A percentile compares a stretch with the other conserved stretches of the same genome.
Evolutionary conservation across 1,140 invertebrate genomes (phyloP).

Genomic region (Apis dorsata): DNA sequence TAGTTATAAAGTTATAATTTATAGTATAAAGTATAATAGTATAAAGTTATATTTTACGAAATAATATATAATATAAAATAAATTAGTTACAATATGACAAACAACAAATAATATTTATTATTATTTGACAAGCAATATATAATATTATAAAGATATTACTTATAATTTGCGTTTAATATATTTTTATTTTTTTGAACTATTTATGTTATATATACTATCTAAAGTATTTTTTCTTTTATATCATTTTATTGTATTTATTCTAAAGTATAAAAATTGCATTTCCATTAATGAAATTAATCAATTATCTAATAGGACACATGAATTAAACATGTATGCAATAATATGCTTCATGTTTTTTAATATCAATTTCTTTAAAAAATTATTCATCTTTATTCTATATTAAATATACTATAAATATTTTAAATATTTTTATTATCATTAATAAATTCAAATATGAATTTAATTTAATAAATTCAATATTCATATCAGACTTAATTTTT

Average conservation of each 20-base stretch:
- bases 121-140: background rate
- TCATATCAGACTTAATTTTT: too few relatives aligned
- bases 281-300: background rate
- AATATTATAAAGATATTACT: background rate
- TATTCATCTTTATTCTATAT: too few relatives aligned
- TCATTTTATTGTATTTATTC: background rate
- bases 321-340: background rate
- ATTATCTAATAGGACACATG: background rate
- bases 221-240: background rate
- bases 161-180: background rate
- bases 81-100: background rate
- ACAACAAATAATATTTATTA: background rate
- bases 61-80: too few relatives aligned
- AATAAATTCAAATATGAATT: too few relatives aligned
- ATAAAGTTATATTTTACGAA: too few relatives aligned
- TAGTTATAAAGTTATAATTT: too few relatives aligned
- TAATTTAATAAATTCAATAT: too few relatives aligned
- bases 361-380: too few relatives aligned
- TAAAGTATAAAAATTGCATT: background rate
- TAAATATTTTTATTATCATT: too few relatives aligned
- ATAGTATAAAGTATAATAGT: too few relatives aligned
- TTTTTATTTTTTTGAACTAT: background rate
- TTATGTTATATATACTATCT: background rate
- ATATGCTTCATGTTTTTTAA: too few relatives aligned
- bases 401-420: too few relatives aligned